Conservation (phyloP, 2,888 invertebrate genomes). For the Criorhina ranunculi region DNA sequence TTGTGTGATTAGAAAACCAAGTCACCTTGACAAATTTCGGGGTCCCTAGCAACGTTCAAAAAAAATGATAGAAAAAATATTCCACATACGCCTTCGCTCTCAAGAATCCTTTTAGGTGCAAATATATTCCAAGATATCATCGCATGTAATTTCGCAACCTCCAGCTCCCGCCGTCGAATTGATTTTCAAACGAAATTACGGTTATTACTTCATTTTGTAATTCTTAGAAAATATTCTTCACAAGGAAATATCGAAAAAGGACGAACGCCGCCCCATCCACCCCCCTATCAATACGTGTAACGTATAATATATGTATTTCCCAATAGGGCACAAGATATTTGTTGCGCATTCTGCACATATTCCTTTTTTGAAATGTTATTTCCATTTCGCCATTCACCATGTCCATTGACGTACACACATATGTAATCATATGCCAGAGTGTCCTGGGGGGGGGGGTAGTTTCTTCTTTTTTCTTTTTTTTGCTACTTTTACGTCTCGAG, state of each 20-base stretch:
- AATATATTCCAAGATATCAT: slow-evolving; percentile 18
- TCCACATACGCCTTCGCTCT: slow-evolving; percentile 26
- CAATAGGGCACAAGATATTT: slow-evolving; percentile 26
- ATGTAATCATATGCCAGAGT: too few relatives aligned
- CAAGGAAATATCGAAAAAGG: slow-evolving; percentile 6
- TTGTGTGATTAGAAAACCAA: too few relatives aligned
- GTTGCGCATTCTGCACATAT: slow-evolving; percentile 41
- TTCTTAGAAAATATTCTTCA: slow-evolving; percentile 2
- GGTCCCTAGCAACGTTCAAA: neutral
- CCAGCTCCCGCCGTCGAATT: slow-evolving; percentile 10
- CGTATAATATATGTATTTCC: neutral
- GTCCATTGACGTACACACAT: slow-evolving; percentile 1
- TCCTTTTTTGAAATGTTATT: slow-evolving; percentile 7
- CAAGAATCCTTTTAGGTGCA: slow-evolving; percentile 41
- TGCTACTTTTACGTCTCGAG: slow-evolving; percentile 15
- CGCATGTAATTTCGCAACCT: slow-evolving; percentile 1
- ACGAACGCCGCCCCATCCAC: neutral
- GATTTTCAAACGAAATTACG: slow-evolving; percentile 49
- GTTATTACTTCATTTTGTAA: slow-evolving; percentile 37
- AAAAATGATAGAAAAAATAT: neutral
- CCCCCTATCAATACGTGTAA: neutral
- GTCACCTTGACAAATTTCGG: too few relatives aligned
- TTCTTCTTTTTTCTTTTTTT: neutral
- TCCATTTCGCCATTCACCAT: slow-evolving; percentile 1
- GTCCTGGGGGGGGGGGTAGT: too few relatives aligned